Conservation (phyloP, 2,888 invertebrate genomes). For the Hecatera dysodea region DNA sequence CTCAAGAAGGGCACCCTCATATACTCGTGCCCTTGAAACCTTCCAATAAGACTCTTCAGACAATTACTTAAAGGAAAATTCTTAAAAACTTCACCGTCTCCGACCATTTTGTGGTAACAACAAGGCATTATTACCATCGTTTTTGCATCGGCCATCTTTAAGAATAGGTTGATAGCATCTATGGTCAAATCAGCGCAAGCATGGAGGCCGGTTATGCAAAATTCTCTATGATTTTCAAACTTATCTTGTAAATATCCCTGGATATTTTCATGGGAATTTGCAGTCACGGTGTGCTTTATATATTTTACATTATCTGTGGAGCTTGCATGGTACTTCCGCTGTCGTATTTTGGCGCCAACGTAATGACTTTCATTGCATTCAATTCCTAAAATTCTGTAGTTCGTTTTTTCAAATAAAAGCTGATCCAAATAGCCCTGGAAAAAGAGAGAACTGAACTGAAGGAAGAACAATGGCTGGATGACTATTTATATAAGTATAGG, state of each 20-base stretch:
- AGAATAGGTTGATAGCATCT: slow-evolving; percentile 92
- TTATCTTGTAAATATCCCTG: slow-evolving; percentile 80
- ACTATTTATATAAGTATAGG: not conserved
- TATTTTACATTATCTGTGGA: slow-evolving; percentile 91
- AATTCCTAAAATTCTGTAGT: slow-evolving; percentile 92
- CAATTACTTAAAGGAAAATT: slow-evolving; percentile 93
- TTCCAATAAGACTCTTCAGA: slow-evolving; percentile 81
- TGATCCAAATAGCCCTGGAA: slow-evolving; percentile 94
- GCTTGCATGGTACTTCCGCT: slow-evolving; percentile 88
- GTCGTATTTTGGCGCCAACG: slow-evolving; percentile 90
- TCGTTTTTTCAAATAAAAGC: slow-evolving; percentile 90
- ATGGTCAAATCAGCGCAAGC: slow-evolving; percentile 95
- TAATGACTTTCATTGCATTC: slow-evolving; percentile 92
- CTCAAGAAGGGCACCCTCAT: slow-evolving; percentile 93
- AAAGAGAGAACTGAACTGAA: too few species aligned
- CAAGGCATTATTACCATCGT: slow-evolving; percentile 94
- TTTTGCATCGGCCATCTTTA: slow-evolving; percentile 89
- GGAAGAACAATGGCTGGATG: not conserved
- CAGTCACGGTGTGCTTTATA: slow-evolving; percentile 89
- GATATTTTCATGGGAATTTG: slow-evolving; percentile 87
- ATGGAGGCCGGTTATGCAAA: slow-evolving; percentile 92
- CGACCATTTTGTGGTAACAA: slow-evolving; percentile 94
- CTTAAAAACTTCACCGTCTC: slow-evolving; percentile 81
- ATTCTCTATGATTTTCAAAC: slow-evolving; percentile 74
- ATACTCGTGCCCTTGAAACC: slow-evolving; percentile 80